Evolutionary conservation across 2,888 invertebrate genomes (phyloP).

Genomic region (Xylota segnis): DNA sequence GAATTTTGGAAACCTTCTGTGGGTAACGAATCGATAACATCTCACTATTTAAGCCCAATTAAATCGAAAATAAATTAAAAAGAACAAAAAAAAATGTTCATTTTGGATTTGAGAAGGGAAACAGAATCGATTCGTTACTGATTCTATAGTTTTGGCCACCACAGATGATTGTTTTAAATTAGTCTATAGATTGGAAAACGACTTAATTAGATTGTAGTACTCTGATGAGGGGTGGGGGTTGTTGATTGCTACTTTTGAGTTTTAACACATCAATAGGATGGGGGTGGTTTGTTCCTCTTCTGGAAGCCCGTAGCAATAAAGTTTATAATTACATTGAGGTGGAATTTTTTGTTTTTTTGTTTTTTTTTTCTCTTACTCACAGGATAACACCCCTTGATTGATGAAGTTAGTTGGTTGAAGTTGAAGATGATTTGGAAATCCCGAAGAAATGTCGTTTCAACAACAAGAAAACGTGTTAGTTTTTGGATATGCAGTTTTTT

Average conservation of each 20-base stretch:
- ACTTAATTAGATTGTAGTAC: slow-evolving; percentile 66
- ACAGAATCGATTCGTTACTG: slow-evolving; percentile 42
- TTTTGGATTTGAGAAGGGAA: not conserved
- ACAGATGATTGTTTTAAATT: slow-evolving; percentile 77
- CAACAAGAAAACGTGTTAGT: slow-evolving; percentile 61
- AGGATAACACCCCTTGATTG: slow-evolving; percentile 90
- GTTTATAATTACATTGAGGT: slow-evolving; percentile 50
- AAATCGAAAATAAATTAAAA: slow-evolving; percentile 12
- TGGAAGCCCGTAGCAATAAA: slow-evolving; percentile 69
- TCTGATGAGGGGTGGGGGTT: slow-evolving; percentile 51
- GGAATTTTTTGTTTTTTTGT: slow-evolving; percentile 37
- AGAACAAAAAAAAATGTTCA: slow-evolving; percentile 2
- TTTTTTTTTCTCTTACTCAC: slow-evolving; percentile 86
- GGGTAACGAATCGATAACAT: slow-evolving; percentile 23
- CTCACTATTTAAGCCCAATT: slow-evolving; percentile 10
- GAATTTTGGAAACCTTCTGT: not conserved
- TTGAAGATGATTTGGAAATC: slow-evolving; percentile 27
- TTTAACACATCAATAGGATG: slow-evolving; percentile 54
- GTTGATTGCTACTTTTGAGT: slow-evolving; percentile 51
- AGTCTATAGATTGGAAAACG: slow-evolving; percentile 56
- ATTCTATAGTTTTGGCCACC: slow-evolving; percentile 77
- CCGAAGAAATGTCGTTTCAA: slow-evolving; percentile 54
- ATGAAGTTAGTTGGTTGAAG: slow-evolving; percentile 48
- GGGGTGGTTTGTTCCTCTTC: slow-evolving; percentile 28
- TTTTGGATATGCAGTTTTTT: slow-evolving; percentile 16